Base-by-base conservation (phyloP, 2,797 vertebrate species). In the Acridotheres tristis region DNA sequence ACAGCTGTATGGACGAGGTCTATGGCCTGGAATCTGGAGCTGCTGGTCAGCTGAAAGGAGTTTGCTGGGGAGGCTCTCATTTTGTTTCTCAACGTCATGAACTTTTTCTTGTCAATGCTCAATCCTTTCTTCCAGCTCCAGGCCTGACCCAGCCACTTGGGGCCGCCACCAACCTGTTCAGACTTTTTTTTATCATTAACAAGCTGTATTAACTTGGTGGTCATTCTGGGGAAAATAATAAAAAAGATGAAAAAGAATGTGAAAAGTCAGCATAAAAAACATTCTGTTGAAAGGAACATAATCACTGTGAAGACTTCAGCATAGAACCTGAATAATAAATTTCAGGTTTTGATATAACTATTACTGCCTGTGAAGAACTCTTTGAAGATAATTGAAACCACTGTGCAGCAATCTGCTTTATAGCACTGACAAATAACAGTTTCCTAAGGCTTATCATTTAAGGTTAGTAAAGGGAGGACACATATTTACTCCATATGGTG, bases 371-470 rank as follows among this genome's bases (percentile, higher is more conserved):
- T 97, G 98, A 99, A 98, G 98, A 98, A 97, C 93, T 89, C 99
- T 99, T 99, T 99, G 99, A 99, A 99, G 99, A 99, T 99, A 99
- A 99, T 99, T 99, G 98, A 99, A 99, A 99, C 99, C 99, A 99
- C 98, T 98, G 98, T 98, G 98, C 98, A 99, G 99, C 99, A 99
- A 99, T 99, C 99, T 99, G 98, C 99, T 99, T 99, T 99, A 99
- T 98, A 99, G 99, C 98, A 99, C 98, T 99, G 99, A 99, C 99
- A 99, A 99, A 99, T 99, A 99, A 99, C 98, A 99, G 99, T 99
- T 99, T 99, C 99, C 99, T 99, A 98, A 98, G 98, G 99, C 98
- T 98, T 98, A 99, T 99, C 98, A 98, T 98, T 98, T 98, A 99
- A 98, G 98, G 98, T 98, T 98, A 98, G 98, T 97, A 97, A 98